Evolutionary conservation across 2,797 vertebrate genomes (phyloP).

Genomic region (Notoglanidium macrostoma): DNA sequence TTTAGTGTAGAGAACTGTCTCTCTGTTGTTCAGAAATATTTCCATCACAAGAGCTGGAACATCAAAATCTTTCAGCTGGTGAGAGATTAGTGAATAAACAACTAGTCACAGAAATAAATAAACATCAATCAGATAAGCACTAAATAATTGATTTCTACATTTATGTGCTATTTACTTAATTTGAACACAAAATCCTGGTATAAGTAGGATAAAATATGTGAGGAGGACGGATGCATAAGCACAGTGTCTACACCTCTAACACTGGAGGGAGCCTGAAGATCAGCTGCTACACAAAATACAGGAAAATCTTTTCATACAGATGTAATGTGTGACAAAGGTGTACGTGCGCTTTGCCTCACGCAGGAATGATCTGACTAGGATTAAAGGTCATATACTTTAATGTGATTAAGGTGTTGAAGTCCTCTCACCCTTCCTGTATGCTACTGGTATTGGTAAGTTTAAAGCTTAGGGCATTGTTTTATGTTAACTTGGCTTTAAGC

Average conservation of each 20-base stretch:
- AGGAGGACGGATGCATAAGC: background rate
- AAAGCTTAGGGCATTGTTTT: background rate
- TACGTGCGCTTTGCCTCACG: constrained; percentile 8
- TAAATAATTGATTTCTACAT: background rate
- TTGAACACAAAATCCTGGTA: background rate
- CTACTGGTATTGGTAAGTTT: background rate
- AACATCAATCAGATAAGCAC: background rate
- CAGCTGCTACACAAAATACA: background rate
- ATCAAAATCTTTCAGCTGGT: constrained; percentile 83
- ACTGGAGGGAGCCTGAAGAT: constrained; percentile 44
- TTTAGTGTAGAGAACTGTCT: constrained; percentile 72
- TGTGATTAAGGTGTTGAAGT: background rate
- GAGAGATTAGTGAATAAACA: constrained; percentile 22
- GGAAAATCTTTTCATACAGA: background rate
- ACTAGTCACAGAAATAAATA: background rate
- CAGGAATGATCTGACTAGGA: background rate
- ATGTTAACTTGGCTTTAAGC: background rate
- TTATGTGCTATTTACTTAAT: background rate
- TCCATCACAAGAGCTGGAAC: constrained; percentile 73
- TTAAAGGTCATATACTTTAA: background rate
- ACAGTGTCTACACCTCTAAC: background rate
- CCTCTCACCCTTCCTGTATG: background rate
- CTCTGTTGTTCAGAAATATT: constrained; percentile 73
- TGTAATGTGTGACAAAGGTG: constrained; percentile 5
- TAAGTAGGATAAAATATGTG: background rate